A percentile compares a stretch with the other conserved stretches of the same genome.
These are phyloP conservation scores for Corythornis cristatus DNA, from an alignment of 2,113 vertebrate genomes.

Conservation along the genomic window DNA sequence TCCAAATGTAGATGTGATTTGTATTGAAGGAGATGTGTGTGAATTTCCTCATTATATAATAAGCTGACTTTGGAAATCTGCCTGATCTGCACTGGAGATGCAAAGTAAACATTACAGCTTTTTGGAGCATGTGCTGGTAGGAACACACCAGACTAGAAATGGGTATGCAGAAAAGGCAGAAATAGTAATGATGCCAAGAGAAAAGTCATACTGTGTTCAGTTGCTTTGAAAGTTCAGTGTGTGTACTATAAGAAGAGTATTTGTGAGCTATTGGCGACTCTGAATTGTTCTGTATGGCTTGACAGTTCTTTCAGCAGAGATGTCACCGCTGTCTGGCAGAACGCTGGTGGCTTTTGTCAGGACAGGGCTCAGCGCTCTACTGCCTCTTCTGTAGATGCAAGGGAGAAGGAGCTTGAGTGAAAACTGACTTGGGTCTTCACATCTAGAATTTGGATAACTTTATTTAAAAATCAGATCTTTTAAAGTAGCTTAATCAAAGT, in stretches of 20 bases:
- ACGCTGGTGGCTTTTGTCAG: neutral
- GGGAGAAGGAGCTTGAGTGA: neutral
- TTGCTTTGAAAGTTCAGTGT: neutral
- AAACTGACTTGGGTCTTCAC: neutral
- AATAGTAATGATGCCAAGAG: neutral
- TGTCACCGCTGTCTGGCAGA: neutral
- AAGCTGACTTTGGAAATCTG: conserved; percentile 24
- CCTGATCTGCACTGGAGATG: neutral
- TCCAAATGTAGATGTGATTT: conserved; percentile 47
- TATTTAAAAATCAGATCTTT: neutral
- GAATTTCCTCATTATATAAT: neutral
- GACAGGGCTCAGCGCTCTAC: neutral
- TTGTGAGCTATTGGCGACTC: neutral
- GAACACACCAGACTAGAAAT: neutral
- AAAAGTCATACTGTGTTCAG: neutral
- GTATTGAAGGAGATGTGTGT: conserved; percentile 30
- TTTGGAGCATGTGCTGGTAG: neutral
- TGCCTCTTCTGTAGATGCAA: neutral
- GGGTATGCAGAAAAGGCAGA: neutral
- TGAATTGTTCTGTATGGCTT: neutral
- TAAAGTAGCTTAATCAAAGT: neutral
- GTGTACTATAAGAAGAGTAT: neutral
- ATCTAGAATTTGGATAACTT: neutral
- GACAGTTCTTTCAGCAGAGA: neutral
- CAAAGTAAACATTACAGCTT: neutral